Percentiles rank a stretch among this genome's conserved stretches.
Evolutionary conservation across 2,888 invertebrate species (phyloP).

Genomic region (Aleiodes alternator): DNA sequence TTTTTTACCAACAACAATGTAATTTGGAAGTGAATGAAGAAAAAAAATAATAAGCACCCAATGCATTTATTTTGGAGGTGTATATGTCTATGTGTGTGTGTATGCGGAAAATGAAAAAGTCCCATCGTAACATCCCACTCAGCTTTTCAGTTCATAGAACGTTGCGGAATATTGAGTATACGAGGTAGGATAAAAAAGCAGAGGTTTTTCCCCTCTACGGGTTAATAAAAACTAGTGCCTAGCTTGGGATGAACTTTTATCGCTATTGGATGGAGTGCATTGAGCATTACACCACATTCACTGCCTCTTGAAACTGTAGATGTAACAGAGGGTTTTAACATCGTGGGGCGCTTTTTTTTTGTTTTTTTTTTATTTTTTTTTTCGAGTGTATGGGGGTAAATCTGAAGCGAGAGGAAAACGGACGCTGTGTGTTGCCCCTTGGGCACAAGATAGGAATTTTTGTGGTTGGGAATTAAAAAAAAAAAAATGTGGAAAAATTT

Average conservation of each 20-base stretch:
- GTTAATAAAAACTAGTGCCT: slow-evolving; percentile 40
- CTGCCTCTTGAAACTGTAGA: background rate
- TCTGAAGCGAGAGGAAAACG: background rate
- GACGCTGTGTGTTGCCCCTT: background rate
- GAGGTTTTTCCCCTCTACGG: slow-evolving; percentile 21
- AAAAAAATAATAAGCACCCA: slow-evolving; percentile 1
- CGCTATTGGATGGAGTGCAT: slow-evolving; percentile 42
- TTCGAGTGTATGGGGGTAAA: background rate
- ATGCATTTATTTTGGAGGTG: background rate
- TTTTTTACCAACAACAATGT: background rate
- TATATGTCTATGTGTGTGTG: background rate
- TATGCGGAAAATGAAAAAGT: background rate
- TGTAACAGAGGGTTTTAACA: slow-evolving; percentile 8
- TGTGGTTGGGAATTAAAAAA: background rate
- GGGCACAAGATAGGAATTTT: slow-evolving; percentile 1
- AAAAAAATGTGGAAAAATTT: background rate
- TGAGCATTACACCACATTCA: slow-evolving; percentile 33
- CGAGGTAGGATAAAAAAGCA: slow-evolving; percentile 19
- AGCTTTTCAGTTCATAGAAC: slow-evolving; percentile 26
- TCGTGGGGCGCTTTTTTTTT: background rate
- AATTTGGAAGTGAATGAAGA: background rate
- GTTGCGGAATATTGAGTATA: slow-evolving; percentile 30
- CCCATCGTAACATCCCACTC: slow-evolving; percentile 23
- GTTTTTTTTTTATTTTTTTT: background rate
- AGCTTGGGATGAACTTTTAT: slow-evolving; percentile 41